phyloP scores from a whole-genome alignment of 2,888 invertebrate species.

The Molorchus minor region DNA sequence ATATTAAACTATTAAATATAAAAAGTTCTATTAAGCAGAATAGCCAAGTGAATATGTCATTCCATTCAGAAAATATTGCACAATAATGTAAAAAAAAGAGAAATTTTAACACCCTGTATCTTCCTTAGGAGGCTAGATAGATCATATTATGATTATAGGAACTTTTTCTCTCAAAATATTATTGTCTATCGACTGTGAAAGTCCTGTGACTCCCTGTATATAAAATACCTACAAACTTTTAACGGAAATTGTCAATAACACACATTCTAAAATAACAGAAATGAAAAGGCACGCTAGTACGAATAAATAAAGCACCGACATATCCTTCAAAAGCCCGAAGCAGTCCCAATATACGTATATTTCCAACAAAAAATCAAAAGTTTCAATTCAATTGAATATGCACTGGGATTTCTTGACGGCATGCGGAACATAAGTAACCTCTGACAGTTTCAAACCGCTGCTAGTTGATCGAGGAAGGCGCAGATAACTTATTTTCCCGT shows the following conservation, averaged over 20 bases:
- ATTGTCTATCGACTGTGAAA: no score
- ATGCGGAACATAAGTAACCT: constrained; percentile 58
- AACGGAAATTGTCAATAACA: constrained; percentile 19
- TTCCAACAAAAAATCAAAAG: constrained; percentile 29
- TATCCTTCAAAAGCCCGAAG: neutral
- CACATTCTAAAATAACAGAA: constrained; percentile 15
- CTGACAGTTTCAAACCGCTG: constrained; percentile 57
- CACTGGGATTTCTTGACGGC: constrained; percentile 46
- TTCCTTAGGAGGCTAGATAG: no score
- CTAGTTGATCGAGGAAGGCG: constrained; percentile 56
- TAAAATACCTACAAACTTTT: no score
- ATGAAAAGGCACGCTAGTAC: constrained; percentile 1
- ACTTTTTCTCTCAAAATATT: no score
- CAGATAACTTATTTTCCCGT: constrained; percentile 10
- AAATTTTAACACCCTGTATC: no score
- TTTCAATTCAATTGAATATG: constrained; percentile 37
- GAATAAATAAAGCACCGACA: constrained; percentile 9
- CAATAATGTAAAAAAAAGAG: no score
- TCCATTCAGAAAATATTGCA: no score
- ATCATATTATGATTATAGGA: no score
- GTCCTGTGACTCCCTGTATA: no score
- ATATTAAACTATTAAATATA: no score
- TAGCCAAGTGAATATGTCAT: no score
- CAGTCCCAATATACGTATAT: constrained; percentile 24
- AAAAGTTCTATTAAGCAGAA: no score